Evolutionary conservation across 2,113 vertebrate species (phyloP).

Genomic region (Equus przewalskii): DNA sequence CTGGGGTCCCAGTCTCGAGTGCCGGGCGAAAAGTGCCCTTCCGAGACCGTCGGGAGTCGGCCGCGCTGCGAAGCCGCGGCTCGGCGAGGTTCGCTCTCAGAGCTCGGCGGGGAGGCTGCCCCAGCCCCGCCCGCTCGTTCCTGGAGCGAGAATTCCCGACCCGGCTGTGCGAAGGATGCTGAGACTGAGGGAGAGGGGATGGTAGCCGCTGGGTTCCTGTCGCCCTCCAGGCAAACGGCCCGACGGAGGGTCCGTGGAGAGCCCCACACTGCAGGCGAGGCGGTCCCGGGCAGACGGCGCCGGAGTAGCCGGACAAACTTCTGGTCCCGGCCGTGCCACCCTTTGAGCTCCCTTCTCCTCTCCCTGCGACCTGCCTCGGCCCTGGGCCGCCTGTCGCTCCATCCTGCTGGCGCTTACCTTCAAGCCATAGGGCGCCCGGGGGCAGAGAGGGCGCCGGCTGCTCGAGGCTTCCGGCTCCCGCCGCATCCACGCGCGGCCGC

Average conservation of each 20-base stretch:
- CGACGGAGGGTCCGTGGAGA: background rate
- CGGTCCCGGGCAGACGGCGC: background rate
- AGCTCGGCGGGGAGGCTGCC: background rate
- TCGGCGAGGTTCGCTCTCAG: fast-evolving
- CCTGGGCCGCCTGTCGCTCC: background rate
- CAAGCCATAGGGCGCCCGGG: conserved; percentile 88
- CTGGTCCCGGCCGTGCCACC: background rate
- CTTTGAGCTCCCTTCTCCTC: background rate
- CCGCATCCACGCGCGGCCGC: conserved; percentile 78
- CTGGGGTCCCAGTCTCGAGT: background rate
- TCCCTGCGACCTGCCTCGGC: background rate
- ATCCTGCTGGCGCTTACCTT: conserved; percentile 85
- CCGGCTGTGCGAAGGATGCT: fast-evolving
- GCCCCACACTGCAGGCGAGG: background rate
- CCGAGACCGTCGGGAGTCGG: background rate
- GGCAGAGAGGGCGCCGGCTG: conserved; percentile 78
- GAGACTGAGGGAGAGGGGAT: background rate
- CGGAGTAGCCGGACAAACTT: background rate
- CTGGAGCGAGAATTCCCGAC: background rate
- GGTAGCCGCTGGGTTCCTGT: background rate
- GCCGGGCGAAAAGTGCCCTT: background rate
- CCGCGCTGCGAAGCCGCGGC: background rate
- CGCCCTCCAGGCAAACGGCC: background rate
- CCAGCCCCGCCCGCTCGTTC: background rate
- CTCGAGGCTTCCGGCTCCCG: conserved; percentile 70